Evolutionary conservation across 2,888 invertebrate species (phyloP).

Genomic region (Drosophila robusta): DNA sequence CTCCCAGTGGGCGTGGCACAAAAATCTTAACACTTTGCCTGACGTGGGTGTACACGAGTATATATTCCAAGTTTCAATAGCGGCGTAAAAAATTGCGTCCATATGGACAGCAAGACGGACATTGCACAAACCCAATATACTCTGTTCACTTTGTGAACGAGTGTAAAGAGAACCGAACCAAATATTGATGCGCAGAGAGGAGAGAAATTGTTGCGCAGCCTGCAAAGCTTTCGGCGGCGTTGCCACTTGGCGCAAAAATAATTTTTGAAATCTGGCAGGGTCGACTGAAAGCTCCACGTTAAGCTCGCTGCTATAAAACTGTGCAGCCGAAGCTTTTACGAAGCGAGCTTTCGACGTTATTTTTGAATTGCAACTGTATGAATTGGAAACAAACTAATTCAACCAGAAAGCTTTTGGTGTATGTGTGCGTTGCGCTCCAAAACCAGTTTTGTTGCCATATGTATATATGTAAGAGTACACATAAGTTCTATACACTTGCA

Average conservation of each 20-base stretch:
- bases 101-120: too few species aligned
- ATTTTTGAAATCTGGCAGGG: not conserved
- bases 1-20: too few species aligned
- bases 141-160: too few species aligned
- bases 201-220: not conserved
- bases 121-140: too few species aligned
- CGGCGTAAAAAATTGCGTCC: too few species aligned
- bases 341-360: slow-evolving; percentile 16
- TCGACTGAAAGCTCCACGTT: not conserved
- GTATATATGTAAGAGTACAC: not conserved
- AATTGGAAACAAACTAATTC: not conserved
- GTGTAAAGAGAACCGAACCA: too few species aligned
- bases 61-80: too few species aligned
- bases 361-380: not conserved
- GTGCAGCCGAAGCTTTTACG: not conserved
- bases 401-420: slow-evolving; percentile 13
- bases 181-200: not conserved
- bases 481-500: slow-evolving; percentile 23
- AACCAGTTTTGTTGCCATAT: slow-evolving; percentile 1
- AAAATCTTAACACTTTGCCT: too few species aligned
- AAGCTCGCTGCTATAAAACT: slow-evolving; percentile 29
- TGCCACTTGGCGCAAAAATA: slow-evolving; percentile 15
- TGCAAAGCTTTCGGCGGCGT: not conserved
- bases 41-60: too few species aligned
- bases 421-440: slow-evolving; percentile 4